phyloP scores from a whole-genome alignment of 2,797 vertebrate species.

The Artibeus lituratus region DNA sequence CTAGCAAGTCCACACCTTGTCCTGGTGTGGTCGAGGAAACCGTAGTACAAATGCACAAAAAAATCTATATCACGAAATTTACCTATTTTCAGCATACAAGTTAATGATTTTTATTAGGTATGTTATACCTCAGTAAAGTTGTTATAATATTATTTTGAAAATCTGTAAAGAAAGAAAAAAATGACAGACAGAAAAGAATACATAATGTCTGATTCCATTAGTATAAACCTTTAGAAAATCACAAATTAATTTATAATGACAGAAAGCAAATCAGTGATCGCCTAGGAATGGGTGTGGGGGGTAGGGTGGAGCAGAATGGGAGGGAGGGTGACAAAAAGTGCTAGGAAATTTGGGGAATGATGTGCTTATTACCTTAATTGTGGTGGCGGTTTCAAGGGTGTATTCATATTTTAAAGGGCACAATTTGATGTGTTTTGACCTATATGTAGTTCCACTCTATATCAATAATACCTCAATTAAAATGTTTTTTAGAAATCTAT shows the following conservation, averaged over 20 bases:
- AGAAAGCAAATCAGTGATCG: background rate
- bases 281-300: background rate
- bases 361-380: background rate
- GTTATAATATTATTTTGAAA: background rate
- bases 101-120: background rate
- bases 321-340: background rate
- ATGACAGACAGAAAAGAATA: background rate
- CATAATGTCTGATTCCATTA: background rate
- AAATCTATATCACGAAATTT: background rate
- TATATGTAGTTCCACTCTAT: background rate
- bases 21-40: background rate
- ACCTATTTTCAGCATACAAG: background rate
- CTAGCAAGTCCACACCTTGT: background rate
- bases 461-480: background rate
- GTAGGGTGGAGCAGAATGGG: too few relatives aligned
- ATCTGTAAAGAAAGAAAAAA: background rate
- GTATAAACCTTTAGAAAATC: background rate
- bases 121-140: background rate
- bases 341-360: background rate
- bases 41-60: background rate
- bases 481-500: background rate
- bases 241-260: background rate
- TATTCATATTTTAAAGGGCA: background rate
- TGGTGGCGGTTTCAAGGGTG: background rate
- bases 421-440: background rate